Evolutionary conservation across 2,797 vertebrate species (phyloP).

Genomic region (Delichon dasypus): DNA sequence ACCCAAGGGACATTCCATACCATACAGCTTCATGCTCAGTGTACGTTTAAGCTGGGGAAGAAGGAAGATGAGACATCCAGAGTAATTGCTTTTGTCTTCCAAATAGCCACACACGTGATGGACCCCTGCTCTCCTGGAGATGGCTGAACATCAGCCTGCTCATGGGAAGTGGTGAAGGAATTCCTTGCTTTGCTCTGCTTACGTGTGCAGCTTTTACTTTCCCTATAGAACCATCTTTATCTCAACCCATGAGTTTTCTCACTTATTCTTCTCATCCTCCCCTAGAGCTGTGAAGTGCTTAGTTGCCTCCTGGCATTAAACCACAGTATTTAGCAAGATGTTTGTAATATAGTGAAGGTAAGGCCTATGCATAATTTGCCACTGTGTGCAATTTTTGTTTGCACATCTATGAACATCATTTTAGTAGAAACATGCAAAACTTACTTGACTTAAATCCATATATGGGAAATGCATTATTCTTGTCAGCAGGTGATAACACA

Average conservation of each 20-base stretch:
- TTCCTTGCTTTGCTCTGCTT: background rate
- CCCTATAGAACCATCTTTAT: background rate
- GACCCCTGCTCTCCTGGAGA: background rate
- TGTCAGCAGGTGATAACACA: background rate
- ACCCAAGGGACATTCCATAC: background rate
- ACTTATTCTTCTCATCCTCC: background rate
- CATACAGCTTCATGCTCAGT: too few species aligned
- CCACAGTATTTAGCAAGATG: background rate
- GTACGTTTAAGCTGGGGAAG: background rate
- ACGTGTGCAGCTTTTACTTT: background rate
- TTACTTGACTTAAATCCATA: background rate
- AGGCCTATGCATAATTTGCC: background rate
- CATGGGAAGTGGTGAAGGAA: background rate
- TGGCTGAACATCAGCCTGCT: background rate
- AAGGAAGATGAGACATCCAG: background rate
- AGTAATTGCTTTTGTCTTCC: background rate
- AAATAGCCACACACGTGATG: accelerated
- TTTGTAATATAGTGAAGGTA: background rate
- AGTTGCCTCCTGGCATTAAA: background rate
- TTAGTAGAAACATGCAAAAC: background rate
- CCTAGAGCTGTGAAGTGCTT: background rate
- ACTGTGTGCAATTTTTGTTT: background rate
- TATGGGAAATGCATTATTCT: background rate
- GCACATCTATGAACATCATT: background rate
- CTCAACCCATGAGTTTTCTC: background rate